Evolutionary conservation across 2,888 invertebrate genomes (phyloP), one percentile per base, ranked within the genome.

Genomic region (Agonopterix arenella): DNA sequence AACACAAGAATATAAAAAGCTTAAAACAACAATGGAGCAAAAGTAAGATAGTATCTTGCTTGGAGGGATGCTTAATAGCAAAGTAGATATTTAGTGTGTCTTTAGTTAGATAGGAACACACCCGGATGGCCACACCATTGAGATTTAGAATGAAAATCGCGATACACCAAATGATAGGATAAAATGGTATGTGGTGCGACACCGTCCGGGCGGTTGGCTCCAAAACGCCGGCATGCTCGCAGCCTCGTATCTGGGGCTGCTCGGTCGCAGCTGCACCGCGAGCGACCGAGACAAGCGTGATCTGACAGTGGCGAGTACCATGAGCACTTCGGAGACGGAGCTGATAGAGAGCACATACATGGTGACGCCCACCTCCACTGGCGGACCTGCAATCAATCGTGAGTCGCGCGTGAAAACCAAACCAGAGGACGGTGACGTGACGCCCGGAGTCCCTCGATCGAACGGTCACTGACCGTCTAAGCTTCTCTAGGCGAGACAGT

Each of bases 321-420:
- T 98, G 93, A 97, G 95, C 90, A 97, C 97, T 94, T 98, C 98
- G 90, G 97, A 97, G 91, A 98, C 96, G 90, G 97, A 97, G 92
- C 97, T 96, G 94, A 98, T 98, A 92, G 96, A 96, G 91, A 97
- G 95, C 91, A 98, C 97, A 93, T 97, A 97, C 95, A 98, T 97
- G 91, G 97, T 97, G 92, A 98, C 96, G 90, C 97, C 97, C 89
- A 98, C 97, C 90, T 96, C 97, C 91, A 98, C 98, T 84, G 98
- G 97, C 90, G 95, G 95, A 94, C 96, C 97, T 97, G 95, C 90
- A 96, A 91, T 85, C 85, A 85, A 82, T 80, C 58, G 81, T 88
- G 78, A 88, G 85, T 83, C 64, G 73, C 73, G 73, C 73, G 69
- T 77, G 78, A 76, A 77, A 76, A 76, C 77, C 74, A 76, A 77